Base-by-base conservation (phyloP, 2,888 invertebrate genomes). In the Agrochola macilenta region DNA sequence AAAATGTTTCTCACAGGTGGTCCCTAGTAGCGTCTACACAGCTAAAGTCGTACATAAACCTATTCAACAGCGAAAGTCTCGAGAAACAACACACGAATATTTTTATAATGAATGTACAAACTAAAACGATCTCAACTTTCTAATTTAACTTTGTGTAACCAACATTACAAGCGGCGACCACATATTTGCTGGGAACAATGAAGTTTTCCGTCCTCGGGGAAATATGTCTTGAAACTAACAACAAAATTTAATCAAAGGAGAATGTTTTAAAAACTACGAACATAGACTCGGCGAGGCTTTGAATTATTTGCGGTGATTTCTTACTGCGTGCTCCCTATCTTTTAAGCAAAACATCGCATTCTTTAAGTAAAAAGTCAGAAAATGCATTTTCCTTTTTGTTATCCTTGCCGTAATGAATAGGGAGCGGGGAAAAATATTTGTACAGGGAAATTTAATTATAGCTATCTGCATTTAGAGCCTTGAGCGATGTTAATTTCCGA, bases 141-240 rank as follows among this genome's bases (percentile, higher is more conserved):
- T 87, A 86, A 87, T 87, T 87, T 87, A 87, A 88, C 88, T 88
- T 87, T 72, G 78, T 88, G 81, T 80, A 81, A 79, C 83, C 78
- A 76, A 84, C 87, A 85, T 88, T 86, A 87, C 87, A 82, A 88
- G 85, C 81, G 78, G 80, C 79, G 88, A 86, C 87, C 87, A 88
- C 87, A 87, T 86, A 88, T 88, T 87, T 88, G 78, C 83, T 63
- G 80, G 79, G 76, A 83, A 88, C 86, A 86, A 85, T 86, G 81
- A 85, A 88, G 83, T 83, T 86, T 87, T 75, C 43, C 66, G 64
- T 83, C 81, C 87, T 78, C 76, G 43, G 88, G 87, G 87, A 87
- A 87, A 87, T 87, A 85, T 86, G 85, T 87, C 87, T 87, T 87
- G 78, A 64, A 85, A 83, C 78, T 78, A 83, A 76, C 88, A 84